Percentiles rank a stretch among this genome's conserved stretches.
Conservation (phyloP, 2,113 vertebrate genomes). For the Gorsachius goisagi region DNA sequence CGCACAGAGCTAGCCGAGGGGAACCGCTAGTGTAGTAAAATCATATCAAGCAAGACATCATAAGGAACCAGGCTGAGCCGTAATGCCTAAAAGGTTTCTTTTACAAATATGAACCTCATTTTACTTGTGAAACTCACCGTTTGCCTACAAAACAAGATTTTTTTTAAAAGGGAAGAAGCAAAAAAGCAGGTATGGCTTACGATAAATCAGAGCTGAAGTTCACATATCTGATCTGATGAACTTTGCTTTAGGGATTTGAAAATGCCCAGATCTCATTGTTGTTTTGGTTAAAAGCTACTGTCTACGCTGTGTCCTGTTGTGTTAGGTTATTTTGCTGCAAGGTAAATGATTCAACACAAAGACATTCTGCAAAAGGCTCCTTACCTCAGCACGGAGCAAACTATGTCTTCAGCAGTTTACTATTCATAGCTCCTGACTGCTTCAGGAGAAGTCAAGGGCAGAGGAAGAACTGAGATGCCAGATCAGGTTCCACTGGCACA, state of each 20-base stretch:
- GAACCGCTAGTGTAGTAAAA: background rate
- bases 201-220: background rate
- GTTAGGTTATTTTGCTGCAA: background rate
- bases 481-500: background rate
- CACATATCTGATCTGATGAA: background rate
- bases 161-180: background rate
- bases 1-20: background rate
- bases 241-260: background rate
- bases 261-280: background rate
- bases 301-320: background rate
- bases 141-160: background rate
- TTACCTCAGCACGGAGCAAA: background rate
- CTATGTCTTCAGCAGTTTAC: background rate
- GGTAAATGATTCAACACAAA: background rate
- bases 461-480: background rate
- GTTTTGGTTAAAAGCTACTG: background rate
- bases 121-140: background rate
- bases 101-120: background rate
- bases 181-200: background rate
- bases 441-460: background rate
- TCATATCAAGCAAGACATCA: background rate
- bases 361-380: background rate
- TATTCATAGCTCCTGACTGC: background rate
- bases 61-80: background rate
- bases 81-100: background rate